These are phyloP conservation scores for Myodes glareolus DNA, from an alignment of 2,113 vertebrate species.

Conservation along the genomic window DNA sequence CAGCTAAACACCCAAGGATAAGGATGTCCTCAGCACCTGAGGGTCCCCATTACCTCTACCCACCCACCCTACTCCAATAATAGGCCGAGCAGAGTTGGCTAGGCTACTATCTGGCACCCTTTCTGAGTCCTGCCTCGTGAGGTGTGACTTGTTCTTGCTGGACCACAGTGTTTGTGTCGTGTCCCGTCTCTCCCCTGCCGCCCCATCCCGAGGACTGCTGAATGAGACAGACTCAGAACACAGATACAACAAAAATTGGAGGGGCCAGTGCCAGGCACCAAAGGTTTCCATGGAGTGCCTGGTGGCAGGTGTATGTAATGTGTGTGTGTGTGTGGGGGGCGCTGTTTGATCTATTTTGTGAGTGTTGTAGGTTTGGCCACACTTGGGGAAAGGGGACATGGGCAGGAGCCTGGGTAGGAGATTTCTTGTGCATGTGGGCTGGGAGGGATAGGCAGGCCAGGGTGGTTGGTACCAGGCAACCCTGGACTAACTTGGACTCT, in stretches of 20 bases:
- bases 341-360: conserved; percentile 76
- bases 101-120: background rate
- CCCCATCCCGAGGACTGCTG: background rate
- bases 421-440: no score
- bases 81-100: background rate
- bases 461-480: background rate
- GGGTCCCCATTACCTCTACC: background rate
- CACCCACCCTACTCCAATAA: rapidly evolving
- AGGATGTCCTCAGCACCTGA: background rate
- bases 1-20: background rate
- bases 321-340: background rate
- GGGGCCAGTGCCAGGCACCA: conserved; percentile 37
- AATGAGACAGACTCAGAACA: conserved; percentile 74
- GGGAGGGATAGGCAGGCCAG: background rate
- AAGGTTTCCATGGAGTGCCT: rapidly evolving
- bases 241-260: conserved; percentile 75
- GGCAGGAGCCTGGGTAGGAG: background rate
- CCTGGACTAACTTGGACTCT: background rate
- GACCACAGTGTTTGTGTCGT: background rate
- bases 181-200: background rate
- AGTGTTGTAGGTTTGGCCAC: background rate
- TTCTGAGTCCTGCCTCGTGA: background rate
- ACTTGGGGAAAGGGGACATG: background rate
- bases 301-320: background rate
- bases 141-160: background rate